Conservation (phyloP, 1,140 invertebrate species). For the Scaptomyza pallida region DNA sequence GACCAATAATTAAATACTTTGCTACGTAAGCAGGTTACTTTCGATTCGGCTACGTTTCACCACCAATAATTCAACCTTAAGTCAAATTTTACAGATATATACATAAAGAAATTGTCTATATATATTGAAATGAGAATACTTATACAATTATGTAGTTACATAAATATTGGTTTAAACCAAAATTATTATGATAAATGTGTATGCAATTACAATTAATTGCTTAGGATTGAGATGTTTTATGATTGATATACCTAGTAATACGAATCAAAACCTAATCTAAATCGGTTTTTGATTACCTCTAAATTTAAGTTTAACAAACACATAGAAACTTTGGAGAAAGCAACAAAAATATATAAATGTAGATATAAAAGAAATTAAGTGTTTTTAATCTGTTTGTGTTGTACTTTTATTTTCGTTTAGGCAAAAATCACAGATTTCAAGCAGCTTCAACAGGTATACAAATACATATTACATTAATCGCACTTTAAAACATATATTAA, state of each 20-base stretch:
- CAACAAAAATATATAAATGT: constrained; percentile 71
- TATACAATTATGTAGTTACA: constrained; percentile 59
- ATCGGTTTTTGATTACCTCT: constrained; percentile 64
- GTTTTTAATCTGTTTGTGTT: constrained; percentile 7
- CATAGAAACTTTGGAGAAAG: constrained; percentile 55
- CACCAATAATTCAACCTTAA: constrained; percentile 50
- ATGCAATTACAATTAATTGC: constrained; percentile 42
- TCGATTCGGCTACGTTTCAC: constrained; percentile 32
- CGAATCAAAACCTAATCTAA: constrained; percentile 30
- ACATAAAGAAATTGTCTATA: constrained; percentile 36
- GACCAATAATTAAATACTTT: constrained; percentile 43
- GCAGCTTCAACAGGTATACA: neutral
- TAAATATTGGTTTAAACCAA: constrained; percentile 71
- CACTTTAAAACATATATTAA: neutral
- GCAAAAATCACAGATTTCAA: constrained; percentile 24
- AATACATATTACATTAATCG: neutral
- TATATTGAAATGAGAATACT: constrained; percentile 20
- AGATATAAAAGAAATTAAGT: constrained; percentile 42
- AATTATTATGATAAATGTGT: constrained; percentile 24
- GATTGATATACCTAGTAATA: constrained; percentile 55
- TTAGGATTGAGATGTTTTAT: constrained; percentile 54
- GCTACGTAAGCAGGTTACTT: constrained; percentile 27
- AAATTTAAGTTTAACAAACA: constrained; percentile 54
- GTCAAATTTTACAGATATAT: constrained; percentile 40
- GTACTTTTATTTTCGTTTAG: constrained; percentile 16